phyloP scores from a whole-genome alignment of 2,113 vertebrate genomes.

The Clarias batrachus region DNA sequence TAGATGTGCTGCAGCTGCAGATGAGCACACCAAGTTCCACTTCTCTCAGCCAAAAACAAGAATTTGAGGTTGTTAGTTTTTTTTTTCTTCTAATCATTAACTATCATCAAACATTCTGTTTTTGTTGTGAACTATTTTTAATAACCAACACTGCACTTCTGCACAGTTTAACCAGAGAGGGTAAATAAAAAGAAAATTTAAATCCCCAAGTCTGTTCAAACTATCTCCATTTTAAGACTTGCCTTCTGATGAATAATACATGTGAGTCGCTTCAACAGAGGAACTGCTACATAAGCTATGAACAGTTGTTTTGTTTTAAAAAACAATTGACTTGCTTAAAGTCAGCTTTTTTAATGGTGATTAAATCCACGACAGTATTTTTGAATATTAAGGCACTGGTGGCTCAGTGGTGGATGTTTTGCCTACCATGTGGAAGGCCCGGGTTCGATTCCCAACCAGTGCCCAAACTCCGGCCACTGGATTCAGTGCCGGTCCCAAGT shows the following conservation, averaged over 20 bases:
- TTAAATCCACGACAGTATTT: neutral
- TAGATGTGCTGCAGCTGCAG: too few species aligned
- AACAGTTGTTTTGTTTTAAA: neutral
- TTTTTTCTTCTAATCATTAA: neutral
- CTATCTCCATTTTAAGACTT: neutral
- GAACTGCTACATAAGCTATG: neutral
- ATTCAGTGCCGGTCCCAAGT: too few species aligned
- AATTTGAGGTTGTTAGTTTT: too few species aligned
- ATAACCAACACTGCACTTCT: neutral
- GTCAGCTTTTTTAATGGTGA: neutral
- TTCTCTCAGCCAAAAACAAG: too few species aligned
- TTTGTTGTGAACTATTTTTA: neutral
- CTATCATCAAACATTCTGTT: neutral
- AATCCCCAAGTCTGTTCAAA: neutral
- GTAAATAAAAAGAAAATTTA: neutral
- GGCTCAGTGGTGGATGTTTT: too few species aligned
- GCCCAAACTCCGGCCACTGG: too few species aligned
- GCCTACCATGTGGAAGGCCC: too few species aligned
- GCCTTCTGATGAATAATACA: neutral
- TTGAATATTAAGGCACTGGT: neutral
- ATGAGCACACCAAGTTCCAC: too few species aligned
- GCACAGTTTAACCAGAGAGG: neutral
- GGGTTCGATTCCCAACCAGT: too few species aligned
- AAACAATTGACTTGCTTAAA: neutral
- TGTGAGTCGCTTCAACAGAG: neutral